phyloP scores from a whole-genome alignment of 92 coral and sea anemone genomes.

The Epizoanthus illoricatus region DNA sequence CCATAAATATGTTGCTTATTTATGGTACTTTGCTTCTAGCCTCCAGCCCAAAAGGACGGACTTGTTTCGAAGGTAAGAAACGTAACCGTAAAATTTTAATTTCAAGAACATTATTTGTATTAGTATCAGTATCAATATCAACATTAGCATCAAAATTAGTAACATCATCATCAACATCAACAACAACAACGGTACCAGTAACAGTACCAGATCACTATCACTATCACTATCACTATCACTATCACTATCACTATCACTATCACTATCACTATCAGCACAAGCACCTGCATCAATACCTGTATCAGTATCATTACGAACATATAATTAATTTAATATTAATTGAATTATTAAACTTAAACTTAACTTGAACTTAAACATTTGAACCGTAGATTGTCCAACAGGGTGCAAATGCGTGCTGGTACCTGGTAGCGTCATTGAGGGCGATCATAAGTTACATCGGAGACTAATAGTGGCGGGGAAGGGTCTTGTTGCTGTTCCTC shows the following conservation, averaged over 20 bases:
- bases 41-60: neutral
- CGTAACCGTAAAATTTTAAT: no score
- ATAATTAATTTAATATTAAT: neutral
- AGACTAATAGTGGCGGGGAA: slow-evolving; percentile 5
- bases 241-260: no score
- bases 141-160: no score
- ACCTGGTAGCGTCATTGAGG: neutral
- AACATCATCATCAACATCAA: no score
- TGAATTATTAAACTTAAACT: no score
- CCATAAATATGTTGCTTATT: no score
- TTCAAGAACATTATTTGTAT: no score
- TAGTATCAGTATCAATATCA: no score
- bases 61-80: slow-evolving; percentile 8
- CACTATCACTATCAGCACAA: no score
- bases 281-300: no score
- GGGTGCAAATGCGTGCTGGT: slow-evolving; percentile 5
- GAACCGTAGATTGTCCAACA: slow-evolving; percentile 3
- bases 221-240: no score
- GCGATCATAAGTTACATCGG: neutral
- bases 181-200: neutral
- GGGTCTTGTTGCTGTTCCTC: slow-evolving; percentile 17
- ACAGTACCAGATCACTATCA: neutral
- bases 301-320: neutral
- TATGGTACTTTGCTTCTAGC: neutral
- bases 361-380: neutral